Base-by-base conservation (phyloP, 2,888 invertebrate genomes). In the Fragum whitleyi region DNA sequence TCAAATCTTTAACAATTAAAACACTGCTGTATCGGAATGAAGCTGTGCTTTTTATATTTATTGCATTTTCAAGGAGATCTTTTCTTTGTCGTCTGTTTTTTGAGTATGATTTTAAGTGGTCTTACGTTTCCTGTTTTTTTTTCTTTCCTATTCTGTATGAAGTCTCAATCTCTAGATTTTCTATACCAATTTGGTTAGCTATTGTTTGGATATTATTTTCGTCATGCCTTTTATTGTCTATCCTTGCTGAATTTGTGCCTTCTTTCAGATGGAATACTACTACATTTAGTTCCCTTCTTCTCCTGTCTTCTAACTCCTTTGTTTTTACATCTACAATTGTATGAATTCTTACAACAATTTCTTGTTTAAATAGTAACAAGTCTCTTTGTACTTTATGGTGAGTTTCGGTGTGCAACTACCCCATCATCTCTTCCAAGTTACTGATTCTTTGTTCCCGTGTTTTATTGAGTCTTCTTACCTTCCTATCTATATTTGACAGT, bases 81-180 rank as follows among this genome's bases (percentile, higher is more conserved):
- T 59, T 59, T 26, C 57, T 59, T 26, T 59, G 57, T 26, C 16
- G 21, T 59, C 57, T 59, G 57, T 59, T 26, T 16, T 59, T 59
- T 59, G n/a, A 59, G 28, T 59, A 59, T 59, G 26, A 59, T 9
- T 26, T 59, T 59, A 3, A 59, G 26, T 21, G 28, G 26, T 26
- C 57, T 59, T 9, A 39, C 39, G 2, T 59, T 59, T 59, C 26
- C 57, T 14, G 9, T n/a, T n/a, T 21, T 9, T 5, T 59, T 16
- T 11, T 59, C 23, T 59, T 59, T 11, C 57, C 57, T 26, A 59
- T 9, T 26, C 57, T 21, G 57, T 59, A 59, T 3, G 57, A 26
- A 9, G 57, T 26, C 16, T 59, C 57, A 26, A 59, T 26, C 26
- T 59, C 6, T 21, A 59, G 28, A 21, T 59, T 26, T 21, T 59